Base-by-base conservation (phyloP, 2,113 vertebrate genomes). In the Garra rufa region DNA sequence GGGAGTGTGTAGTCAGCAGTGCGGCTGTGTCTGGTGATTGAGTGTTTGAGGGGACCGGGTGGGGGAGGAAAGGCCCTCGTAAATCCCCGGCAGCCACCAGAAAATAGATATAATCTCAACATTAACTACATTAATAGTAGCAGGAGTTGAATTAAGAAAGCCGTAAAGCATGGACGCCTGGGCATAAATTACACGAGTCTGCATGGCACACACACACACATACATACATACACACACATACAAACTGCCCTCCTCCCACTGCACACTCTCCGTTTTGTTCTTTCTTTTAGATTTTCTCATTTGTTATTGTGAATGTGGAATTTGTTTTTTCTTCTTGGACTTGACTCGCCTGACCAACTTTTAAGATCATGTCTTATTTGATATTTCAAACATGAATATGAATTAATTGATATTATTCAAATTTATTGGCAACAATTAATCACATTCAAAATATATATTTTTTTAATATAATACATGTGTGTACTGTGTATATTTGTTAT, bases 81-180 rank as follows among this genome's bases (percentile, higher is more conserved):
- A 97, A 97, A 97, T 97, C 95, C 96, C 91, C 26, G 82, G 89
- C 93, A 91, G 92, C 95, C 94, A 94, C 94, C 95, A 96, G 95
- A 96, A 96, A 98, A 96, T 96, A 96, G 96, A 98, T 97, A 97
- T 97, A 96, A 97, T 97, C 96, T 97, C 96, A 96, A 95, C 96
- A 96, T 97, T 97, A 97, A 97, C 96, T 96, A 95, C 96, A 97
- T 98, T 98, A 98, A 97, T 96, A 97, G 96, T 95, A 97, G 95
- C 97, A 96, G 95, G 94, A 96, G 95, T 96, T 93, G 95, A 97
- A 98, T 97, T 97, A 97, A 97, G 96, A 97, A 96, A 96, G 95
- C 96, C 91, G 94, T 98, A 97, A 97, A 98, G 93, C 94, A 96
- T 86, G 92, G 92, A 91, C 91, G 89, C 90, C 82, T 89, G 89